Percentiles rank a stretch among this genome's conserved stretches.
Evolutionary conservation across 2,888 invertebrate species (phyloP).

Genomic region (Lumbricus terrestris): DNA sequence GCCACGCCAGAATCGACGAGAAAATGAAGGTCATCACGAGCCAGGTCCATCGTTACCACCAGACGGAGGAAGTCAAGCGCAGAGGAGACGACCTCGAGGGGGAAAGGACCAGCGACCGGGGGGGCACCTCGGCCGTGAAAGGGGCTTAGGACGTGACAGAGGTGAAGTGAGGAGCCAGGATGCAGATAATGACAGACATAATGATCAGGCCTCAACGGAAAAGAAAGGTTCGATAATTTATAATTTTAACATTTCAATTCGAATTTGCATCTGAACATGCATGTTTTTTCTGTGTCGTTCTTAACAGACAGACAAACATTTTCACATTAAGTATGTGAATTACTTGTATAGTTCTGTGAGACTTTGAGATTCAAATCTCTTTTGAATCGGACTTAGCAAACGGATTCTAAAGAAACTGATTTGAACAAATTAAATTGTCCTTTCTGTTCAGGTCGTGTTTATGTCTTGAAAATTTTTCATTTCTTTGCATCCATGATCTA

Average conservation of each 20-base stretch:
- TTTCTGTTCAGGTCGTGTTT: no score
- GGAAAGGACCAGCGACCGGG: neutral
- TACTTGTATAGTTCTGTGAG: neutral
- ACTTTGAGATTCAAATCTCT: neutral
- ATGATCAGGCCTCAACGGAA: neutral
- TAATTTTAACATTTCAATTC: no score
- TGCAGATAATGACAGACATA: neutral
- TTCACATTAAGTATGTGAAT: neutral
- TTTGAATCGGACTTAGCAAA: neutral
- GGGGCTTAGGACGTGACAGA: constrained; percentile 10
- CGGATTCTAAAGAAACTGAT: neutral
- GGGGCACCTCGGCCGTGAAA: neutral
- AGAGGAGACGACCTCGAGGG: neutral
- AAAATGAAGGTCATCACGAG: constrained; percentile 52
- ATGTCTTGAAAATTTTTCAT: no score
- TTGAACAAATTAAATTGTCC: neutral
- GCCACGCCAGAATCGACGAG: constrained; percentile 17
- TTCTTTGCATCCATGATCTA: no score
- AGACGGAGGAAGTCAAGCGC: neutral
- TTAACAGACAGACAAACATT: neutral
- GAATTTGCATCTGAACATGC: neutral
- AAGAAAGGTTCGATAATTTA: neutral
- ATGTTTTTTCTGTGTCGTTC: neutral
- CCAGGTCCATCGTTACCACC: neutral
- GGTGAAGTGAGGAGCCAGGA: neutral